Evolutionary conservation across 2,888 invertebrate species (phyloP).

Genomic region (Acronicta aceris): DNA sequence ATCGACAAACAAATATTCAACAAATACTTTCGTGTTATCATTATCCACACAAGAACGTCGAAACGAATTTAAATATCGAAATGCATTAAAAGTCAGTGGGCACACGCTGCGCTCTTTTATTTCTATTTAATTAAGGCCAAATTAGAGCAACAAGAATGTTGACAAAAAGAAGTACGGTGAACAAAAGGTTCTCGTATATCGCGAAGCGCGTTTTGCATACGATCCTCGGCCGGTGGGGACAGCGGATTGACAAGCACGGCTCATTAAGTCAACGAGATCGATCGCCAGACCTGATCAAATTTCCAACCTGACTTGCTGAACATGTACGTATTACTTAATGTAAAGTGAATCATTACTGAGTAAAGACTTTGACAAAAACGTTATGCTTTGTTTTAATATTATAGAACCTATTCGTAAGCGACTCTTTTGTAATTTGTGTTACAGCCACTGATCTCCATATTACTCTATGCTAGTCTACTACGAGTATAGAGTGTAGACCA

Average conservation of each 20-base stretch:
- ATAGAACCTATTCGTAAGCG: background rate
- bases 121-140: constrained; percentile 54
- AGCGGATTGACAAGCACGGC: constrained; percentile 77
- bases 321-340: constrained; percentile 52
- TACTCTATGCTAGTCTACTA: too few species aligned
- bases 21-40: constrained; percentile 27
- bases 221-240: constrained; percentile 61
- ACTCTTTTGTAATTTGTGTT: too few species aligned
- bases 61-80: constrained; percentile 54
- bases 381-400: constrained; percentile 7
- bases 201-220: constrained; percentile 50
- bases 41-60: constrained; percentile 31
- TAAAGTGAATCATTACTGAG: constrained; percentile 26
- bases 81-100: constrained; percentile 50
- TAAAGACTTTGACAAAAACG: constrained; percentile 4
- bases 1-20: constrained; percentile 14
- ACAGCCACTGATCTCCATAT: too few species aligned
- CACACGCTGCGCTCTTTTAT: constrained; percentile 47
- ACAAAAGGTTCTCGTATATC: constrained; percentile 28
- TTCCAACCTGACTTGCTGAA: constrained; percentile 53
- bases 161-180: constrained; percentile 30
- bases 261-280: constrained; percentile 71
- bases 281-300: constrained; percentile 50
- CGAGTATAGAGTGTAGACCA: too few species aligned
- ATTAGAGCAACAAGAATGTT: constrained; percentile 51